phyloP scores from a whole-genome alignment of 2,113 vertebrate species.

The Pelodiscus sinensis region DNA sequence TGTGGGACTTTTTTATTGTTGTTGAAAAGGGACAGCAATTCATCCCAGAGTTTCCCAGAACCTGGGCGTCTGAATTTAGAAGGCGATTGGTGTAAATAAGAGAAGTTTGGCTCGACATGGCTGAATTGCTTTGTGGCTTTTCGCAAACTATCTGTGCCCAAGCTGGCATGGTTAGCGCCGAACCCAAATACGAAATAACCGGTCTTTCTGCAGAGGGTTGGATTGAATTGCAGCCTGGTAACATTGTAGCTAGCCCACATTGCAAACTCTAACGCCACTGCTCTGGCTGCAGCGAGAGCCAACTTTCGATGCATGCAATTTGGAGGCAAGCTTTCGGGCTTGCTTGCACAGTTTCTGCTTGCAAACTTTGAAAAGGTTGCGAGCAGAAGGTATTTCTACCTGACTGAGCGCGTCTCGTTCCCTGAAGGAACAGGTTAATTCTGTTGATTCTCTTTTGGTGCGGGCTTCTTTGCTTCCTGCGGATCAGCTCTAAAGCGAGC shows the following conservation, averaged over 20 bases:
- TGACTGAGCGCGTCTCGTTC: neutral
- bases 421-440: neutral
- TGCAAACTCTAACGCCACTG: too few relatives aligned
- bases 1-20: neutral
- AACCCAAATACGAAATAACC: neutral
- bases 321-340: neutral
- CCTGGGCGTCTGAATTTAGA: neutral
- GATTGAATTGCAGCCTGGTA: neutral
- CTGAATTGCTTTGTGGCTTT: neutral
- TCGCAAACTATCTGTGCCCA: neutral
- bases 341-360: neutral
- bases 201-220: neutral
- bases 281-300: neutral
- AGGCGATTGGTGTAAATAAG: neutral
- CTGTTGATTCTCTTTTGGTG: neutral
- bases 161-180: neutral
- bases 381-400: neutral
- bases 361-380: neutral
- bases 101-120: neutral
- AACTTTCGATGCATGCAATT: neutral
- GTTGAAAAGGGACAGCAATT: neutral
- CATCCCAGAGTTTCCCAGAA: neutral
- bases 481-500: neutral
- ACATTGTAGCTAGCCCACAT: too few relatives aligned
- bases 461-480: too few relatives aligned